A percentile compares a stretch with the other conserved stretches of the same genome.
Evolutionary conservation across 2,888 invertebrate genomes (phyloP).

Genomic region (Catocala nupta): DNA sequence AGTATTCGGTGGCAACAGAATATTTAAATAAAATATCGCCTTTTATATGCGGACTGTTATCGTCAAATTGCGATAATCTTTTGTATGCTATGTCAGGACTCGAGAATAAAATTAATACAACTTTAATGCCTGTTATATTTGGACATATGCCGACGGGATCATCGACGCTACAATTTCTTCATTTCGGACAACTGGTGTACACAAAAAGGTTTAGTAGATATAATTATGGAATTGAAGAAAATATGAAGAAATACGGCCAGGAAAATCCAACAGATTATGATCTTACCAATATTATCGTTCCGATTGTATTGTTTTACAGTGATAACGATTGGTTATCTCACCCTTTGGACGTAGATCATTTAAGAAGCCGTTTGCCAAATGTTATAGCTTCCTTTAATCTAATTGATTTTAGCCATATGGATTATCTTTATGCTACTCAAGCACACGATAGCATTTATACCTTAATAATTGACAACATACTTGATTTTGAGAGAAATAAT

Average conservation of each 20-base stretch:
- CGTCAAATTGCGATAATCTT: conserved; percentile 62
- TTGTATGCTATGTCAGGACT: conserved; percentile 62
- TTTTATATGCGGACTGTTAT: conserved; percentile 58
- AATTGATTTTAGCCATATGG: conserved; percentile 89
- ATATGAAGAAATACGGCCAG: conserved; percentile 77
- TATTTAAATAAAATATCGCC: conserved; percentile 61
- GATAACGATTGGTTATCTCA: conserved; percentile 81
- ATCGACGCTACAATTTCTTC: conserved; percentile 82
- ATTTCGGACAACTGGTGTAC: conserved; percentile 73
- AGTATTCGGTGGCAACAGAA: conserved; percentile 57
- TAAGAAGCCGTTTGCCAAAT: conserved; percentile 79
- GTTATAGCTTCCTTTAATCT: conserved; percentile 80
- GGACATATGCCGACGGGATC: conserved; percentile 88
- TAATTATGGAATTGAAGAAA: conserved; percentile 63
- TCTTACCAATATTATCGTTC: conserved; percentile 60
- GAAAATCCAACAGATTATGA: conserved; percentile 70
- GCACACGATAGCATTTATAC: conserved; percentile 85
- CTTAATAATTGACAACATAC: conserved; percentile 65
- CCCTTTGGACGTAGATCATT: conserved; percentile 78
- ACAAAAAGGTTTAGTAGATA: conserved; percentile 71
- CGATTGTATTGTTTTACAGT: conserved; percentile 71
- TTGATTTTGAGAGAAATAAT: conserved; percentile 33
- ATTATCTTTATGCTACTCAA: conserved; percentile 89
- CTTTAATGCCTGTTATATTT: conserved; percentile 87
- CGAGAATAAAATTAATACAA: conserved; percentile 67